Evolutionary conservation across 2,797 vertebrate species (phyloP), one percentile per base, ranked within the genome.

Genomic region (Enteromius argenteus): DNA sequence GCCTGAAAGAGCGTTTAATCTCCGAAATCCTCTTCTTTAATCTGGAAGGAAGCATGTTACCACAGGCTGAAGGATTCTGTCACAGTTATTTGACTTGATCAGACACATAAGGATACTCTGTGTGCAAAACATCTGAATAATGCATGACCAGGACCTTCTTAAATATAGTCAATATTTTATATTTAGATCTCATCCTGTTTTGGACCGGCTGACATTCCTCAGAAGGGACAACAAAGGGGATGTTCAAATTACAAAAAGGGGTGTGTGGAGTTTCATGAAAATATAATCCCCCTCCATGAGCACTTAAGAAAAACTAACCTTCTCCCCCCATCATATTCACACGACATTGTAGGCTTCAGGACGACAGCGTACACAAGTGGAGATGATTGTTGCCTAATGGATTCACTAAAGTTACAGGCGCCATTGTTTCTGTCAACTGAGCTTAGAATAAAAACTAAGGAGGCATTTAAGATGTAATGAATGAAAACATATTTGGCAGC

Each of bases 71-170:
- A 66, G 44, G 71, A 76, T 75, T 69, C 44, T 56, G 51, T 71
- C 81, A 80, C 51, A 60, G 60, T 76, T 49, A 58, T 68, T 68
- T 75, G 62, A 66, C 68, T 74, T 72, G 74, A 78, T 83, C 80
- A 69, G 85, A 80, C 77, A 75, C 69, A 69, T 80, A 79, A 76
- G 81, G 37, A 80, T 83, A 49, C 15, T 35, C 35, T 53, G 42
- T 49, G 53, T 51, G 46, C 23, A 80, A 82, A 83, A 84, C 71
- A 53, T 69, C 49, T 86, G 62, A 82, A 83, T 64, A 82, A 83
- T 49, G 3, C 71, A 64, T 83, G 44, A 68, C 35, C 49, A 30
- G 11, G 23, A 68, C 46, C 62, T 76, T 75, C 58, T 83, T 39
- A 82, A 82, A 74, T 51, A 42, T 46, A 83, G 14, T 66, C 32